Evolutionary conservation across 2,113 vertebrate genomes (phyloP), one percentile per base, ranked within the genome.

Genomic region (Cololabis saira): DNA sequence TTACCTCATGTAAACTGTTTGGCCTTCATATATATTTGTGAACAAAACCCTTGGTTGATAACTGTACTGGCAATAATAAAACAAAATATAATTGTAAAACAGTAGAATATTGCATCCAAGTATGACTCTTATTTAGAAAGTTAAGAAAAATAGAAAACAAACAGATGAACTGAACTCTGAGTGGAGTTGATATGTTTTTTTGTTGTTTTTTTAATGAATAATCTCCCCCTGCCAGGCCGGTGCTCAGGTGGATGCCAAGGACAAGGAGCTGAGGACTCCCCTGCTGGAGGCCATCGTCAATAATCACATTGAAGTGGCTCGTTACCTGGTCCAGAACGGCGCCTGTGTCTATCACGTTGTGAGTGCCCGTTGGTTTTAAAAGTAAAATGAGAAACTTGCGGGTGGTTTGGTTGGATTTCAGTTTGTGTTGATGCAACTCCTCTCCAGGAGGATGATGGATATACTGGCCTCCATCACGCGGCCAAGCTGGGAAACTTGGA

Each of bases 381-480:
- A 42, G 19, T 51, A 49, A 4, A 60, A 11, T 15, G 6, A 24
- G 18, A 64, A n/a, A 30, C 3, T 10, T 22, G 12, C 14, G 7
- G 13, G 12, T 52, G 12, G n/a, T 37, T 49, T 54, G 18, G 11
- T 61, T 19, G 17, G 0, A 67, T 47, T 64, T 65, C 0, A 22
- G 8, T 47, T 3, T 59, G 14, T 55, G 14, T 48, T 17, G 21
- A 7, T 37, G 15, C 54, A 0, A 3, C 21, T 65, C 7, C 41
- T 69, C 3, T 15, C 59, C 30, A 97, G 96, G 96, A 97, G 68
- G 95, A 95, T 2, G 95, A 97, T 0, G 95, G 95, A 1, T 96
- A 96, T 16, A 96, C 96, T 1, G 96, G 96, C 47, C 95, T 97
- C 14, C 96, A 97, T 67, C 96, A 97, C 0, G 96, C 96, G 4